A percentile compares a stretch with the other conserved stretches of the same genome.
Conservation (phyloP, 2,888 invertebrate genomes). For the Phortica magna region DNA sequence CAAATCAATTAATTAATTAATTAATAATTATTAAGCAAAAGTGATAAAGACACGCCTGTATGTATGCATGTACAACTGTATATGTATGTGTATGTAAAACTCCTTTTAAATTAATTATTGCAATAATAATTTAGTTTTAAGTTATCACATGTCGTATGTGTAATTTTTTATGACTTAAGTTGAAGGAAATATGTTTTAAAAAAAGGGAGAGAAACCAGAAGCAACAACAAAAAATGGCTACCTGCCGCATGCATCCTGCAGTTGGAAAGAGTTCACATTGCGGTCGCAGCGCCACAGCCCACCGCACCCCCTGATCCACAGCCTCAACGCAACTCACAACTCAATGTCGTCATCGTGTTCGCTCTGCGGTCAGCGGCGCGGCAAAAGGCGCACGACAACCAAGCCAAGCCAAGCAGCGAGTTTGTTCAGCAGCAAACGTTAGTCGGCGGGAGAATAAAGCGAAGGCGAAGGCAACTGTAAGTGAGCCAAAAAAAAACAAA, state of each 20-base stretch:
- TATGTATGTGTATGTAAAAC: neutral
- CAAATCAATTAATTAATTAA: constrained; percentile 30
- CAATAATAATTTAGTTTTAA: too few species aligned
- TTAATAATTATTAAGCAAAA: neutral
- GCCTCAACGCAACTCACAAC: too few species aligned
- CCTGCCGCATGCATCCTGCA: too few species aligned
- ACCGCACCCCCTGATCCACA: too few species aligned
- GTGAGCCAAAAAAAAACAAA: neutral
- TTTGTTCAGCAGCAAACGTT: neutral
- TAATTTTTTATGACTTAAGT: constrained; percentile 12
- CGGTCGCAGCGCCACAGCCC: too few species aligned
- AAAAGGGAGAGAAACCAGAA: neutral
- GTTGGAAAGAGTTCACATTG: too few species aligned
- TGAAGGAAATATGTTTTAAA: neutral
- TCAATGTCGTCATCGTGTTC: neutral
- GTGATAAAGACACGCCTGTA: neutral
- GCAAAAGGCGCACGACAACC: neutral
- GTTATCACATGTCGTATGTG: neutral
- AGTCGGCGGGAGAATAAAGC: neutral
- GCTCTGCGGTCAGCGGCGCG: neutral
- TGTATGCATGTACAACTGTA: neutral
- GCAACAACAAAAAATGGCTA: neutral
- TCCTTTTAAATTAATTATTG: too few species aligned
- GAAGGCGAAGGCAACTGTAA: neutral
- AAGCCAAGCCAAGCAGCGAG: neutral